Conservation (phyloP, 2,113 vertebrate species). For the Dipodomys merriami region DNA sequence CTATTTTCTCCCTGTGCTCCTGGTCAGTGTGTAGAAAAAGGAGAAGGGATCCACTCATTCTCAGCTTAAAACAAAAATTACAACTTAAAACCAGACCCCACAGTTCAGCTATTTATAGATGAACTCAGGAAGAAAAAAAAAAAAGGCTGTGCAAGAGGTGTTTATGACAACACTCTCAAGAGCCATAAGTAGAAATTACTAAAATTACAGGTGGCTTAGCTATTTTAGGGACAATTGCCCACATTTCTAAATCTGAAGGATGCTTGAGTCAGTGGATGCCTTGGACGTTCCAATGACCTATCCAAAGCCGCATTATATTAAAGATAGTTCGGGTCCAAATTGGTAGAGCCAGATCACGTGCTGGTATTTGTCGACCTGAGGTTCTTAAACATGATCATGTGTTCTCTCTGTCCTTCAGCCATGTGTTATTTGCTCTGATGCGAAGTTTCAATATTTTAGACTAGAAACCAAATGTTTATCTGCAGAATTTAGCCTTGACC, state of each 20-base stretch:
- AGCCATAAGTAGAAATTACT: constrained; percentile 74
- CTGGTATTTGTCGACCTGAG: background rate
- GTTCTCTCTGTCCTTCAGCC: background rate
- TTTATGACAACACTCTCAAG: constrained; percentile 74
- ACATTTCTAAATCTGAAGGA: constrained; percentile 78
- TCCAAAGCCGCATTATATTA: constrained; percentile 55
- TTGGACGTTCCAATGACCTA: constrained; percentile 52
- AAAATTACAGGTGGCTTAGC: constrained; percentile 73
- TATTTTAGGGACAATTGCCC: constrained; percentile 76
- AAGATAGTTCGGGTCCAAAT: constrained; percentile 37
- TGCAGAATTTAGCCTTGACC: constrained; percentile 68
- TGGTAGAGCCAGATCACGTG: background rate
- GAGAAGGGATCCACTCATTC: constrained; percentile 2
- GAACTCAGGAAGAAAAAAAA: constrained; percentile 19
- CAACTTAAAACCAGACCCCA: constrained; percentile 58
- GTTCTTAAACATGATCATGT: background rate
- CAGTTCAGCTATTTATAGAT: constrained; percentile 71
- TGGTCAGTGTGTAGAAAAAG: background rate
- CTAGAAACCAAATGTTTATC: constrained; percentile 63
- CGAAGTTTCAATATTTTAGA: background rate
- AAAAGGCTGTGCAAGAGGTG: constrained; percentile 63
- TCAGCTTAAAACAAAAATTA: constrained; percentile 66
- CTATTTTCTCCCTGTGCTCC: background rate
- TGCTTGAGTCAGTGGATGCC: constrained; percentile 52
- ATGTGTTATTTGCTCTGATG: background rate